These are phyloP conservation scores for Ganaspis brasiliensis DNA, from an alignment of 2,888 invertebrate genomes.

Conservation along the genomic window DNA sequence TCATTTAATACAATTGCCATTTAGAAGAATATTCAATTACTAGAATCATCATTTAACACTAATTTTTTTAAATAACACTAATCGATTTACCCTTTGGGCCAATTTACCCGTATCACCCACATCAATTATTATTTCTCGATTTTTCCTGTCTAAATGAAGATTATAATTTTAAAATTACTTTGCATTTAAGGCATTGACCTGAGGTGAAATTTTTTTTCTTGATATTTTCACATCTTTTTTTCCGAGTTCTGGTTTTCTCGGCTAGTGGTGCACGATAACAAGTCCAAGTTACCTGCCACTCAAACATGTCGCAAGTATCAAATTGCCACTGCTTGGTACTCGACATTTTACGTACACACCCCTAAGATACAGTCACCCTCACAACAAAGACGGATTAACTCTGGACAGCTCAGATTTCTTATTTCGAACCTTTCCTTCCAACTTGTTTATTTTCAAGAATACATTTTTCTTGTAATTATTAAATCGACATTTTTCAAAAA, in stretches of 20 bases:
- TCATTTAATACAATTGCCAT: no score
- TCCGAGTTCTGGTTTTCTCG: slow-evolving; percentile 11
- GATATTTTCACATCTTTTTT: not conserved
- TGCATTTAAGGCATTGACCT: no score
- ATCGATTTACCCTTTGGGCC: no score
- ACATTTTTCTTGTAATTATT: not conserved
- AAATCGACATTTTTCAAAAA: not conserved
- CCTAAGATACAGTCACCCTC: slow-evolving; percentile 16
- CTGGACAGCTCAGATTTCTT: slow-evolving; percentile 10
- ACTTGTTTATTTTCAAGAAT: not conserved
- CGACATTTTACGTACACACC: slow-evolving; percentile 48
- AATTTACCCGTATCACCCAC: no score
- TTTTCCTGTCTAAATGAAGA: no score
- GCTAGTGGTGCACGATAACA: slow-evolving; percentile 52
- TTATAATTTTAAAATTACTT: no score
- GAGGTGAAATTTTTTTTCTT: not conserved
- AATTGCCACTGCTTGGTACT: slow-evolving; percentile 44
- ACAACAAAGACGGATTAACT: slow-evolving; percentile 31
- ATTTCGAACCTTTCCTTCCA: slow-evolving; percentile 8
- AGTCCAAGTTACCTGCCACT: slow-evolving; percentile 51
- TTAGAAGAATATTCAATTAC: no score
- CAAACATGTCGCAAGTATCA: slow-evolving; percentile 52
- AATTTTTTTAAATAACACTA: no score
- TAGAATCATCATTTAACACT: no score
- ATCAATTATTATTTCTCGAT: no score